Evolutionary conservation across 1,140 invertebrate genomes (phyloP).

Genomic region (Spodoptera frugiperda): DNA sequence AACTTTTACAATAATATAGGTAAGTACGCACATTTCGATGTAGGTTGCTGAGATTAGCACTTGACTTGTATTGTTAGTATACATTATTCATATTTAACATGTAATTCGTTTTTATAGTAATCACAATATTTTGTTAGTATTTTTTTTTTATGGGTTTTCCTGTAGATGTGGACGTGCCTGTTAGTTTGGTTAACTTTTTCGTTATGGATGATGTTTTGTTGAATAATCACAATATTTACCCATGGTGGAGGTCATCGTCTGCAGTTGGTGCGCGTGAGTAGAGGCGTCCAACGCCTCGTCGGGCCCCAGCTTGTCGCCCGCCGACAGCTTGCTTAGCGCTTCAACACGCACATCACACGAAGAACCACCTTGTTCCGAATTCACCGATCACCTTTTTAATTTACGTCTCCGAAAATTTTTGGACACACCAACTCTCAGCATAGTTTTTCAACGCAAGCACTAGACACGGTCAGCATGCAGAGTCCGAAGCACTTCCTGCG

Average conservation of each 20-base stretch:
- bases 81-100: too few relatives aligned
- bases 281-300: slow-evolving; percentile 80
- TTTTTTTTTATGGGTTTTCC: slow-evolving; percentile 9
- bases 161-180: background rate
- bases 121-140: slow-evolving; percentile 38
- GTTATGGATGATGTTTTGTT: slow-evolving; percentile 27
- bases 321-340: slow-evolving; percentile 79
- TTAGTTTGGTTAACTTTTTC: slow-evolving; percentile 30
- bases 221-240: slow-evolving; percentile 75
- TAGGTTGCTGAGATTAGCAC: slow-evolving; percentile 34
- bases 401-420: slow-evolving; percentile 80
- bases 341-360: slow-evolving; percentile 78
- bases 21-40: background rate
- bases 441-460: slow-evolving; percentile 77
- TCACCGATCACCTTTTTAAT: slow-evolving; percentile 82
- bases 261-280: slow-evolving; percentile 77
- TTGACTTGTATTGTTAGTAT: background rate
- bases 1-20: background rate
- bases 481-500: slow-evolving; percentile 76
- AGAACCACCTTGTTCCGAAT: slow-evolving; percentile 69
- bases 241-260: slow-evolving; percentile 85
- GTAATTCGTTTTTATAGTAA: background rate
- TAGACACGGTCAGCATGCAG: slow-evolving; percentile 72
- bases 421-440: slow-evolving; percentile 80
- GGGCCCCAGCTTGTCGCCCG: slow-evolving; percentile 77